Conservation (phyloP, 2,888 invertebrate genomes). For the Lithosia quadra region DNA sequence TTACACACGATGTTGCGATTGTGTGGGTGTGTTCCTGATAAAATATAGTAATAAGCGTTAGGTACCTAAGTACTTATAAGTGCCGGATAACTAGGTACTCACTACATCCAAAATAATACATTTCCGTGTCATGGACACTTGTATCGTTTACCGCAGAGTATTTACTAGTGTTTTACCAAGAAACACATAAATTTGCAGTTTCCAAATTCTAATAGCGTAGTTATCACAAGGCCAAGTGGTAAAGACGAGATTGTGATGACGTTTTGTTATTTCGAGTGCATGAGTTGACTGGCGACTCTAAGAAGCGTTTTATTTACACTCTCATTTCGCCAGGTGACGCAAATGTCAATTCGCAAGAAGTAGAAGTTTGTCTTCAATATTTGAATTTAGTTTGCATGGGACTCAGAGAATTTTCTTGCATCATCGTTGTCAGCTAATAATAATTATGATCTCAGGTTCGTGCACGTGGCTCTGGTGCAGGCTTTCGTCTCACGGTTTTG, state of each 20-base stretch:
- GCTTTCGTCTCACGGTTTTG: no score
- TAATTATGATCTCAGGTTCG: background rate
- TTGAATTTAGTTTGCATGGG: constrained; percentile 41
- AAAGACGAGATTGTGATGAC: background rate
- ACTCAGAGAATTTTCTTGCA: constrained; percentile 50
- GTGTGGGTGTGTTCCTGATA: background rate
- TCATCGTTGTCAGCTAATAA: constrained; percentile 42
- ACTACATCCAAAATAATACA: background rate
- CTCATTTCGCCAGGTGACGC: constrained; percentile 54
- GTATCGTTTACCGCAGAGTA: background rate
- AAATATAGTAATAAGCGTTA: background rate
- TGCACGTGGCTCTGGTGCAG: no score
- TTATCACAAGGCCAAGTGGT: constrained; percentile 11
- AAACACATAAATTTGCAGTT: background rate
- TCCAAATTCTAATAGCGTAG: background rate
- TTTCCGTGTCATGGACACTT: constrained; percentile 8
- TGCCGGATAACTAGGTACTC: background rate
- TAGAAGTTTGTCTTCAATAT: constrained; percentile 18
- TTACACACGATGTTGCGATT: background rate
- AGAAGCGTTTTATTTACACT: constrained; percentile 58
- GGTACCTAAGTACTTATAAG: background rate
- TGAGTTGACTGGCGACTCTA: constrained; percentile 17
- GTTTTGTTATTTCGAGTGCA: constrained; percentile 15
- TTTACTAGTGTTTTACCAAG: background rate
- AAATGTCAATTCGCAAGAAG: constrained; percentile 56